Percentiles rank a stretch among this genome's conserved stretches.
Evolutionary conservation across 2,113 vertebrate genomes (phyloP).

Genomic region (Fulica atra): DNA sequence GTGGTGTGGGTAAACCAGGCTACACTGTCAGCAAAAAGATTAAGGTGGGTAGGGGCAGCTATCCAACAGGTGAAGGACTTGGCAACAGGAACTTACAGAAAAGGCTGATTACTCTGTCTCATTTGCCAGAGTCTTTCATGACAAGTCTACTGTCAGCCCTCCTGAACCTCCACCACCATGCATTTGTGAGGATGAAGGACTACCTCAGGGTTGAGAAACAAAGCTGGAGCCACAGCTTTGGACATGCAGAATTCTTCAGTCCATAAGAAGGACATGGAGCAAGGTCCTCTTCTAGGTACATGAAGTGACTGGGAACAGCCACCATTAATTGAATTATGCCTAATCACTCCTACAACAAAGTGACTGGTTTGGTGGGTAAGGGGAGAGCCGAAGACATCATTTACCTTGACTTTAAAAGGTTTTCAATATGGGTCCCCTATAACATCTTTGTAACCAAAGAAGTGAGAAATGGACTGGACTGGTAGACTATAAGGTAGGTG

Average conservation of each 20-base stretch:
- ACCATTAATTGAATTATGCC: background rate
- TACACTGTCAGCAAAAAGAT: background rate
- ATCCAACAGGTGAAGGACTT: background rate
- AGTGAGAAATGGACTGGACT: background rate
- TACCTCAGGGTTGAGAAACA: background rate
- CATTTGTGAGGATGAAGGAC: background rate
- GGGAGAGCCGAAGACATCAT: background rate
- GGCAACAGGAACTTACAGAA: background rate
- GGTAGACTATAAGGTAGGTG: rapidly evolving
- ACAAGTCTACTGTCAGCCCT: background rate
- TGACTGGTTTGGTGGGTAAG: background rate
- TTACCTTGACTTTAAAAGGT: background rate
- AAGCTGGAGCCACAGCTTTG: background rate
- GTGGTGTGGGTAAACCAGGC: background rate
- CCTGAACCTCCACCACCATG: background rate
- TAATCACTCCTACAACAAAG: background rate
- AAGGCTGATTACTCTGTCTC: background rate
- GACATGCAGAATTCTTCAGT: background rate
- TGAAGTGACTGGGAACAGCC: background rate
- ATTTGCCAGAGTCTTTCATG: background rate
- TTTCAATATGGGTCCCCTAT: background rate
- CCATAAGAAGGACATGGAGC: background rate
- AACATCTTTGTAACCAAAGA: background rate
- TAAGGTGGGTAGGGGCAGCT: background rate
- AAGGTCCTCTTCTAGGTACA: background rate